Percentiles rank a stretch among this genome's conserved stretches.
phyloP scores from a whole-genome alignment of 2,797 vertebrate genomes.

The Cuculus canorus region DNA sequence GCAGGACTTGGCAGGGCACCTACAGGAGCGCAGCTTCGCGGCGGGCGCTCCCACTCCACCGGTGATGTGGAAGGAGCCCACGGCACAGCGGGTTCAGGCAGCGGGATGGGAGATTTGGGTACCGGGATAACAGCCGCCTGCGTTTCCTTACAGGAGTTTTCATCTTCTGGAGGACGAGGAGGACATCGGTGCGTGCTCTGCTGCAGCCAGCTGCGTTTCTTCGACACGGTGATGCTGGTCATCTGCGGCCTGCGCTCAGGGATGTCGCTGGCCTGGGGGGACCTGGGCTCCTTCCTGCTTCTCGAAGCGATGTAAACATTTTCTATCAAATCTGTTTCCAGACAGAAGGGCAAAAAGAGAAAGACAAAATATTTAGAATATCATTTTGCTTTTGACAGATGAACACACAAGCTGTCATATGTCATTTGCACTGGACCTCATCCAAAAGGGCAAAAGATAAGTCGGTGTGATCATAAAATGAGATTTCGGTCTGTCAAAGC shows the following conservation, averaged over 20 bases:
- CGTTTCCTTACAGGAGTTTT: constrained; percentile 67
- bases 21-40: background rate
- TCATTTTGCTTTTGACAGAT: background rate
- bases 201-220: constrained; percentile 97
- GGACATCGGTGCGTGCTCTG: constrained; percentile 83
- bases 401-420: background rate
- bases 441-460: background rate
- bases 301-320: constrained; percentile 83
- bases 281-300: constrained; percentile 78
- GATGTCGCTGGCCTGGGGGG: constrained; percentile 66
- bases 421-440: background rate
- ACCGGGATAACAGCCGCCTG: constrained; percentile 64
- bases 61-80: background rate
- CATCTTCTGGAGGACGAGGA: constrained; percentile 74
- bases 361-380: constrained; percentile 15
- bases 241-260: constrained; percentile 67
- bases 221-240: constrained; percentile 94
- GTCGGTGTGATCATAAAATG: background rate
- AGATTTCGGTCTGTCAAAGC: constrained; percentile 6
- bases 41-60: background rate
- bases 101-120: constrained; percentile 57
- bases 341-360: constrained; percentile 34
- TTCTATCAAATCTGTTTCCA: constrained; percentile 86
- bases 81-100: constrained; percentile 65
- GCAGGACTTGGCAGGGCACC: background rate